Percentiles rank a stretch among this genome's conserved stretches.
Evolutionary conservation across 2,888 invertebrate genomes (phyloP).

Genomic region (Eumacrocentrus americanus): DNA sequence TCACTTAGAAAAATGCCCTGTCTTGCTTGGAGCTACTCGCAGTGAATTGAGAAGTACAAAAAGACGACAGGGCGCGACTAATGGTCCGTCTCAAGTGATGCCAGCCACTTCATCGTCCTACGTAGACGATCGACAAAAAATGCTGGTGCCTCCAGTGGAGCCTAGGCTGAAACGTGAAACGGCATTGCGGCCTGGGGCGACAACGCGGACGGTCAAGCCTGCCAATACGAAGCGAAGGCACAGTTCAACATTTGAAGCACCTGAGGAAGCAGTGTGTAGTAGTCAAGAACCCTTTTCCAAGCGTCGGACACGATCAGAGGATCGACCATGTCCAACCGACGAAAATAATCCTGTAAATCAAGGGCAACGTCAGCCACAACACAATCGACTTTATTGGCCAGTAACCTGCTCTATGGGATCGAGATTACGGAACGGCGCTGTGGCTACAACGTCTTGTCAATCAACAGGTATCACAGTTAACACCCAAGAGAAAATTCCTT

Average conservation of each 20-base stretch:
- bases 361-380: conserved; percentile 30
- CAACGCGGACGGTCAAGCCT: not conserved
- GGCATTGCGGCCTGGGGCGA: conserved; percentile 7
- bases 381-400: conserved; percentile 46
- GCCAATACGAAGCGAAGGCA: conserved; percentile 45
- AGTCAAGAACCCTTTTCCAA: conserved; percentile 44
- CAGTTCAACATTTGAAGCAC: conserved; percentile 45
- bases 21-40: not conserved
- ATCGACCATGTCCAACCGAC: conserved; percentile 54
- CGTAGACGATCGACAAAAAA: conserved; percentile 21
- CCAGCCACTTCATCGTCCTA: conserved; percentile 22
- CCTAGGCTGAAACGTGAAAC: conserved; percentile 30
- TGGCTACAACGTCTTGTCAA: conserved; percentile 25
- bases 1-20: conserved; percentile 9
- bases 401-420: conserved; percentile 32
- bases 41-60: conserved; percentile 24
- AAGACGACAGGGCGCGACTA: conserved; percentile 26
- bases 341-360: conserved; percentile 62
- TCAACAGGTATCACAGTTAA: conserved; percentile 19
- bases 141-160: not conserved
- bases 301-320: conserved; percentile 55
- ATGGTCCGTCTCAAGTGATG: conserved; percentile 9
- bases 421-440: conserved; percentile 1
- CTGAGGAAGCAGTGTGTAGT: conserved; percentile 32
- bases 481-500: conserved; percentile 49